phyloP scores from a whole-genome alignment of 2,113 vertebrate genomes.

The Scomber japonicus region DNA sequence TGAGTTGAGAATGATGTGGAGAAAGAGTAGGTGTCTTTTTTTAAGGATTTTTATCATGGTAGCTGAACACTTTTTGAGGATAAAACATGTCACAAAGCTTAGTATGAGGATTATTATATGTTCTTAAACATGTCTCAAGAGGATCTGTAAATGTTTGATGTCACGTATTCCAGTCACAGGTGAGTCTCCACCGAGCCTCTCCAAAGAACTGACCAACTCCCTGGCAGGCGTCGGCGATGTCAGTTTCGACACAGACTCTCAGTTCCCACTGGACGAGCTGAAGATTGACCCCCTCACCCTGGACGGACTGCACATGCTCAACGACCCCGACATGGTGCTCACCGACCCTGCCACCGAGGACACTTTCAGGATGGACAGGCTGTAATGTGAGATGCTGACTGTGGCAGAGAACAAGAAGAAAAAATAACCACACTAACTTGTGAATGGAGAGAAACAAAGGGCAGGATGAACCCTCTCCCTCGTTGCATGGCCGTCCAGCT shows the following conservation, averaged over 20 bases:
- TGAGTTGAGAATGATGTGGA: too few relatives aligned
- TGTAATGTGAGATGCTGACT: conserved; percentile 82
- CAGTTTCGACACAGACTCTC: conserved; percentile 95
- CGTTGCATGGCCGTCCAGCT: conserved; percentile 84
- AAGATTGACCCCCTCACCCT: conserved; percentile 98
- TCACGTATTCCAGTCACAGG: conserved; percentile 90
- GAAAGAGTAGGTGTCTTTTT: too few relatives aligned
- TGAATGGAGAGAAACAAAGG: conserved; percentile 70
- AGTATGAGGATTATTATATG: too few relatives aligned
- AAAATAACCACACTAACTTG: conserved; percentile 49
- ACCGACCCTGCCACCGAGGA: conserved; percentile 97
- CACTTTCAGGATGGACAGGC: conserved; percentile 98
- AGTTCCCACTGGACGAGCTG: conserved; percentile 97
- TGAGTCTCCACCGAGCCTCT: conserved; percentile 97
- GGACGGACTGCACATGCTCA: conserved; percentile 99
- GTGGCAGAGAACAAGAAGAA: conserved; percentile 39
- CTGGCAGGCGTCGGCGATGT: conserved; percentile 94
- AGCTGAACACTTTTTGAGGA: too few relatives aligned
- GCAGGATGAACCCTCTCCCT: conserved; percentile 79
- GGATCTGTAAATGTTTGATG: neutral
- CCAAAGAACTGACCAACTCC: conserved; percentile 96
- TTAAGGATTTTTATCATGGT: too few relatives aligned
- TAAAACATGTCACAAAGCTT: too few relatives aligned
- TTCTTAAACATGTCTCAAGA: too few relatives aligned
- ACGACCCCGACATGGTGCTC: conserved; percentile 98